Evolutionary conservation across 2,797 vertebrate species (phyloP).

Genomic region (Gorsachius magnificus): DNA sequence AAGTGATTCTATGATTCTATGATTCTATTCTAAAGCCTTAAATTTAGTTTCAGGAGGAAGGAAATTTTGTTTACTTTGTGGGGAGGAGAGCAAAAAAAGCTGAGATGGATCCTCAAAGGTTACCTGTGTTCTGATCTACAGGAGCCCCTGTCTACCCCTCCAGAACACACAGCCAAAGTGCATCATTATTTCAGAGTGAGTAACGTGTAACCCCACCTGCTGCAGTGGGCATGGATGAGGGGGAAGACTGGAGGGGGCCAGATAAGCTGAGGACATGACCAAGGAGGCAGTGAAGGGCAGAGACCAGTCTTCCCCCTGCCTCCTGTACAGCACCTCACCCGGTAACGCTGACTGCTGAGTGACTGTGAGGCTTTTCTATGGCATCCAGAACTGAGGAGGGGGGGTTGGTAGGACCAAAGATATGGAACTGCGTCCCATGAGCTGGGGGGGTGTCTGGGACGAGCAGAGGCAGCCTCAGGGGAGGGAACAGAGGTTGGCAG

Average conservation of each 20-base stretch:
- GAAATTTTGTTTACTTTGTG: background rate
- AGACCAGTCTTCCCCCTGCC: background rate
- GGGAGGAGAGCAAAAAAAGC: background rate
- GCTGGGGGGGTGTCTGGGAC: background rate
- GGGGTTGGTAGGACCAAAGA: background rate
- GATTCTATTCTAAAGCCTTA: background rate
- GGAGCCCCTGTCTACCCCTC: background rate
- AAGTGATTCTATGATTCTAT: too few relatives aligned
- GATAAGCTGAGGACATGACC: background rate
- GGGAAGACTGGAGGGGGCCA: background rate
- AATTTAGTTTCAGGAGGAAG: fast-evolving
- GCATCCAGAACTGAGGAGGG: background rate
- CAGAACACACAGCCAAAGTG: background rate
- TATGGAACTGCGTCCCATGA: background rate
- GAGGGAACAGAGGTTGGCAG: background rate
- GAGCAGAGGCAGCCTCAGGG: background rate
- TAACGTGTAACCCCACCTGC: background rate
- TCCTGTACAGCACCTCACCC: background rate
- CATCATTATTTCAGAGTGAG: background rate
- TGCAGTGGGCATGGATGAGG: background rate
- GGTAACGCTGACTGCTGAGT: background rate
- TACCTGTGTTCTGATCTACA: background rate
- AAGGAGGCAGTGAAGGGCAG: background rate
- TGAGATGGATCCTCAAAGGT: background rate
- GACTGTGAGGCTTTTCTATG: background rate